Conservation (phyloP, 2,113 vertebrate species). For the Vireo altiloquus region DNA sequence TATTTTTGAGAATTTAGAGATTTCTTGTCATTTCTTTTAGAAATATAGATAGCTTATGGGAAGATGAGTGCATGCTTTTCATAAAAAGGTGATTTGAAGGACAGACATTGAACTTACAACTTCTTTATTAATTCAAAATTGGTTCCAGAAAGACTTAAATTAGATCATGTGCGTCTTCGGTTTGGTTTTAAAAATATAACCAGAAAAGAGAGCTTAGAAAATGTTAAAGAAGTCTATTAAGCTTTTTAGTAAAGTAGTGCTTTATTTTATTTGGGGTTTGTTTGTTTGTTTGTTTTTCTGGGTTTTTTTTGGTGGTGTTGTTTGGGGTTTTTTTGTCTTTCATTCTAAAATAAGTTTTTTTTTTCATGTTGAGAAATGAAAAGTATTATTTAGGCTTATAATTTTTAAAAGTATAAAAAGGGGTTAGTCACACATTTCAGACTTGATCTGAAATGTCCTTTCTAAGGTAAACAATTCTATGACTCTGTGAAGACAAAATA, state of each 20-base stretch:
- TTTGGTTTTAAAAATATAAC: not conserved
- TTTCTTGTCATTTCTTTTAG: not conserved
- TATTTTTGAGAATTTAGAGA: not conserved
- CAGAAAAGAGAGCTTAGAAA: not conserved
- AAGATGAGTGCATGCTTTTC: not conserved
- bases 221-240: not conserved
- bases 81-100: not conserved
- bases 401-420: not conserved
- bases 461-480: not conserved
- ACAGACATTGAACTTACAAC: not conserved
- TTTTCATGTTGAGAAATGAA: not conserved
- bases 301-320: fast-evolving
- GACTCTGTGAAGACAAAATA: not conserved
- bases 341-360: fast-evolving
- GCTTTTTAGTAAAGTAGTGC: not conserved
- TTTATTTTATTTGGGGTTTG: not conserved
- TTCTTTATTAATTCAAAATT: not conserved
- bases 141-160: not conserved
- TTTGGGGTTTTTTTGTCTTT: not conserved
- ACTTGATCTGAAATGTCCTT: not conserved
- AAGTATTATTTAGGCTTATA: fast-evolving
- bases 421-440: not conserved
- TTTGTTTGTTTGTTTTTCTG: no score
- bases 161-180: not conserved
- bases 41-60: not conserved